Base-by-base conservation (phyloP, 2,113 vertebrate genomes). In the Nanorana parkeri region DNA sequence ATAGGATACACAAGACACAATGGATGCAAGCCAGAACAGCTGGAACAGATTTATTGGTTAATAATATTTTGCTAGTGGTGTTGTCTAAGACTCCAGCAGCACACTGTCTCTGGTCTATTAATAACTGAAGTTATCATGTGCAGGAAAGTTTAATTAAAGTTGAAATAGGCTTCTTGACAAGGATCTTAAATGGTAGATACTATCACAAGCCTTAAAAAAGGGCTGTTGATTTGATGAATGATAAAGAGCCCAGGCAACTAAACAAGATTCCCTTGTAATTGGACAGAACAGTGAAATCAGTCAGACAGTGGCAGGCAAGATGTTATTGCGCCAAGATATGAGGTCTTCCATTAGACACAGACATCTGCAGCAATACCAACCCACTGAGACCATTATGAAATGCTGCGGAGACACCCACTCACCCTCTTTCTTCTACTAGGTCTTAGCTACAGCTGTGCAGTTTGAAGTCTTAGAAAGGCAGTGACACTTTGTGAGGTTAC, bases 71-170 rank as follows among this genome's bases (percentile, higher is more conserved):
- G 51, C 60, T 23, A 28, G 68, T 65, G 69, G 68, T 51, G 36
- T 81, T 65, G 36, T 81, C 24, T 73, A 65, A 81, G 19, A 54
- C 60, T 17, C 69, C 67, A 71, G 41, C 51, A 56, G 24, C 61
- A 74, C 61, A 82, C 61, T 82, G 69, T 74, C 80, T 82, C n/a
- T 23, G 28, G 69, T 36, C 69, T 65, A 74, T 74, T 65, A 75
- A 74, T 74, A 82, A 82, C 69, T 58, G 51, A 32, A 66, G 80
- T 67, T 82, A 73, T 81, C 79, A 81, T 82, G 69, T 74, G 51
- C 80, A 28, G 52, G 69, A 65, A 81, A 82, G 79, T 82, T 82
- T 82, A 82, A 82, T 82, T 82, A 82, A 75, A 82, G 80, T 82
- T 82, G 69, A 82, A 82, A 82, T 82, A 73, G 71, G 61, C 61